These are phyloP conservation scores for Alouatta palliata DNA, from an alignment of 2,113 vertebrate genomes.

Conservation along the genomic window DNA sequence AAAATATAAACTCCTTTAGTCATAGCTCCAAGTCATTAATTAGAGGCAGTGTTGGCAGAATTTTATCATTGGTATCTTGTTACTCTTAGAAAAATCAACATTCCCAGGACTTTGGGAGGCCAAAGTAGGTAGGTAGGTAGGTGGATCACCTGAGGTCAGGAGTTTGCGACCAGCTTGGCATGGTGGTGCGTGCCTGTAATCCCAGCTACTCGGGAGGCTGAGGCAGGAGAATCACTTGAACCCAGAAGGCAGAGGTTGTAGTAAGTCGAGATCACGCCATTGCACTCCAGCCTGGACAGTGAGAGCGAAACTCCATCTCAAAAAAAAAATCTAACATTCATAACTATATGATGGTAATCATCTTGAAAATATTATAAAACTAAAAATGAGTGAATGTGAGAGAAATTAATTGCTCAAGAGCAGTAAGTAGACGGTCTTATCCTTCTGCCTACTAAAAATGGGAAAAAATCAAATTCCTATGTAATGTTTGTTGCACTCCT, in stretches of 20 bases:
- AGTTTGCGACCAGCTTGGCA: too few species aligned
- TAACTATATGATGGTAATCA: not conserved
- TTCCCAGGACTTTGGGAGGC: too few species aligned
- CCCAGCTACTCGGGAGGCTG: too few species aligned
- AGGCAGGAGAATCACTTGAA: too few species aligned
- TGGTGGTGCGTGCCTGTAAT: too few species aligned
- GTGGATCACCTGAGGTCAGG: too few species aligned
- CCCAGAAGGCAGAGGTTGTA: too few species aligned
- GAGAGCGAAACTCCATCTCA: too few species aligned
- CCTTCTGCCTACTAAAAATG: not conserved
- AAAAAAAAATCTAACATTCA: not conserved
- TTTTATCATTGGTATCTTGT: not conserved
- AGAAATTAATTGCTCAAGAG: slow-evolving; percentile 9
- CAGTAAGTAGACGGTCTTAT: not conserved
- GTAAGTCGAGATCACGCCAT: too few species aligned
- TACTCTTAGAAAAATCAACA: not conserved
- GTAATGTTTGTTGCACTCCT: not conserved
- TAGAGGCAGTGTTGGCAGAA: not conserved
- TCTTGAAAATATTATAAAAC: not conserved
- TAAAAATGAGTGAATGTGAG: not conserved
- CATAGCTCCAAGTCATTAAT: not conserved
- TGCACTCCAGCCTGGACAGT: too few species aligned
- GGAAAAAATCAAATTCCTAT: not conserved
- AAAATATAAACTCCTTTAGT: not conserved
- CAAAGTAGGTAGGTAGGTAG: too few species aligned